A percentile compares a stretch with the other conserved stretches of the same genome.
phyloP scores from a whole-genome alignment of 2,888 invertebrate species.

The Acrobasis suavella region DNA sequence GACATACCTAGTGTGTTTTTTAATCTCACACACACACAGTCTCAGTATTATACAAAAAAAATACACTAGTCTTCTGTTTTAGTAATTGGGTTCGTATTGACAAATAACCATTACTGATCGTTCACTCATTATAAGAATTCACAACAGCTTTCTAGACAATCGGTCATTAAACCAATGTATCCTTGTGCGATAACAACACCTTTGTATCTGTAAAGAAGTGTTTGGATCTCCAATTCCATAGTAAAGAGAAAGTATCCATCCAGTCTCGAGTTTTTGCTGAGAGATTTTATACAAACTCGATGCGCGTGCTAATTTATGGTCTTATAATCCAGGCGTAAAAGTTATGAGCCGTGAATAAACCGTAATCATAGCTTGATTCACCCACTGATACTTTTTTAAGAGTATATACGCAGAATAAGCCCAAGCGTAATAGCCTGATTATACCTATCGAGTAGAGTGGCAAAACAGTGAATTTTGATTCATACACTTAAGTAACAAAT shows the following conservation, averaged over 20 bases:
- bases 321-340: not conserved
- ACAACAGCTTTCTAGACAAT: not conserved
- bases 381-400: not conserved
- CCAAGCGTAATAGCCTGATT: too few species aligned
- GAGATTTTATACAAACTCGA: not conserved
- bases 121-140: not conserved
- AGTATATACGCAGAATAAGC: not conserved
- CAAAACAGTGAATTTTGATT: too few species aligned
- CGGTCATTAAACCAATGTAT: not conserved
- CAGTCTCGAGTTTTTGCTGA: not conserved
- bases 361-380: not conserved
- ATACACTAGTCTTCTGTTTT: too few species aligned
- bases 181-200: not conserved
- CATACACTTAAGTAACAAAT: too few species aligned
- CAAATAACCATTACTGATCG: too few species aligned
- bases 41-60: too few species aligned
- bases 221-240: not conserved
- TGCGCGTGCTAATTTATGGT: not conserved
- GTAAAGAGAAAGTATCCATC: not conserved
- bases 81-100: too few species aligned
- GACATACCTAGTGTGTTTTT: too few species aligned
- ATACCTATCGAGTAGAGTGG: too few species aligned
- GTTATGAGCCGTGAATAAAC: not conserved
- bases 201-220: not conserved
- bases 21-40: too few species aligned